Evolutionary conservation across 1,140 invertebrate genomes (phyloP), one percentile per base, ranked within the genome.

Genomic region (Apis mellifera): DNA sequence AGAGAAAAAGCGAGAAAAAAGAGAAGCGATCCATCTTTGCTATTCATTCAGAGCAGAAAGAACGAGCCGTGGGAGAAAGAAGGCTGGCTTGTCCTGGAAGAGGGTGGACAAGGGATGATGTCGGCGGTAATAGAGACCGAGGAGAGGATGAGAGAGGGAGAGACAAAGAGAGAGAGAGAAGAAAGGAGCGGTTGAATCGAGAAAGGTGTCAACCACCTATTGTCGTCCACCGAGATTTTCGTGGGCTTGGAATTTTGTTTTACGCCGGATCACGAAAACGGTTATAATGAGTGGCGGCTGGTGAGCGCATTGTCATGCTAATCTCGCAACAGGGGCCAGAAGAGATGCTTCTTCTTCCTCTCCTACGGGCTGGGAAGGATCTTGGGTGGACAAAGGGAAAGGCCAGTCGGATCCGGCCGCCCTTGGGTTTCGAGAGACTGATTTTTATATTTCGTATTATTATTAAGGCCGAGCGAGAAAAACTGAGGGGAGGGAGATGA

Each of bases 291-390:
- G 92, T 92, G 92, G 89, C 90, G 92, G 89, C 90, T 89, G 88
- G 91, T 91, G 89, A 89, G 88, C 87, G 91, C 89, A 93, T 93
- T 93, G 92, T 93, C 91, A 93, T 93, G 92, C 92, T 93, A 93
- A 93, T 93, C 89, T 89, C 84, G 74, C 78, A 68, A 62, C 84
- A 65, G 82, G 87, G 86, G 89, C 89, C 87, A 86, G n/a, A n/a
- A n/a, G 83, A 69, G 78, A 72, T 79, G 70, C 60, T 78, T 81
- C 80, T 17, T 55, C 54, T 55, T 26, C 82, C 79, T 88, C 89
- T 32, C 89, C 66, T 84, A 62, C 76, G 76, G 90, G 91, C 86
- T 90, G 87, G 87, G 83, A 87, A 87, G 88, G 89, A 91, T 84
- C 87, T 86, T 71, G 78, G 86, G 90, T 84, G 82, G 79, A 84